Evolutionary conservation across 1,140 invertebrate genomes (phyloP).

Genomic region (Drosophila nigromelanica): DNA sequence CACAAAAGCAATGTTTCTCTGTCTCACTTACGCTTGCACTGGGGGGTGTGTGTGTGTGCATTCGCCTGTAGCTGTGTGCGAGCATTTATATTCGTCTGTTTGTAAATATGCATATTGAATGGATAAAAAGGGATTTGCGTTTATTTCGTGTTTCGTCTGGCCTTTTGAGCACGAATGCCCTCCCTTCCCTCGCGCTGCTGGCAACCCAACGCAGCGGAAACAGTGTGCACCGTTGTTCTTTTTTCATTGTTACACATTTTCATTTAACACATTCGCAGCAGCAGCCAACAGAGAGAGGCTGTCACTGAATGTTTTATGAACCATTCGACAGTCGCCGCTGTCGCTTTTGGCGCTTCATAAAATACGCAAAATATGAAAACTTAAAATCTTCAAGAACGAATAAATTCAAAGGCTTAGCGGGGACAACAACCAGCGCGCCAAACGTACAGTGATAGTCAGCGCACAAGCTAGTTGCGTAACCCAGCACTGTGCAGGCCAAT

Average conservation of each 20-base stretch:
- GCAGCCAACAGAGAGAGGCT: constrained; percentile 13
- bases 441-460: background rate
- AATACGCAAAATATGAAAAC: constrained; percentile 7
- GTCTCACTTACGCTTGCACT: background rate
- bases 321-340: constrained; percentile 23
- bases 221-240: constrained; percentile 48
- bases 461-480: background rate
- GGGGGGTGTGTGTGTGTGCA: constrained; percentile 33
- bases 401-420: constrained; percentile 4
- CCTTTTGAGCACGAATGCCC: constrained; percentile 19
- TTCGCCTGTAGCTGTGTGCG: constrained; percentile 55
- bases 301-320: constrained; percentile 61
- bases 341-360: constrained; percentile 21
- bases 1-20: constrained; percentile 57
- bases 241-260: constrained; percentile 64
- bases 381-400: background rate
- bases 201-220: constrained; percentile 61
- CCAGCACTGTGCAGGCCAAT: constrained; percentile 7
- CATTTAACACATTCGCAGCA: constrained; percentile 53
- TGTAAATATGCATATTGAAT: constrained; percentile 67
- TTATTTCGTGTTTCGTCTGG: constrained; percentile 62
- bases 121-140: constrained; percentile 72
- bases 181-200: constrained; percentile 22
- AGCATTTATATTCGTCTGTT: constrained; percentile 58
- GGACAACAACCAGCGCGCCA: constrained; percentile 20